Conservation (phyloP, 2,888 invertebrate species). For the Ennomos quercinarius region DNA sequence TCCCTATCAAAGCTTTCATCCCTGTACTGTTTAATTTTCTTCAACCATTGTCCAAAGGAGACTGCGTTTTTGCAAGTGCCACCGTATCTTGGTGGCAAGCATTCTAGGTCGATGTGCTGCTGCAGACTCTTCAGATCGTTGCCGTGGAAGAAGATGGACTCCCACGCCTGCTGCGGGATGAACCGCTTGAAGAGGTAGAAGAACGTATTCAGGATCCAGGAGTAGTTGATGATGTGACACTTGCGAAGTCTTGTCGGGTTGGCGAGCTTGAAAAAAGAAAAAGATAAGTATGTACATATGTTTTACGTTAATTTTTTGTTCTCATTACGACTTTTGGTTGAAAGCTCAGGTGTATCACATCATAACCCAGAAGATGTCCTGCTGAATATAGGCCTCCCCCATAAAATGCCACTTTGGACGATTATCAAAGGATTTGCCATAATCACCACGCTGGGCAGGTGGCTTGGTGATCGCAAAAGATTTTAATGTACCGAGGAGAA, state of each 20-base stretch:
- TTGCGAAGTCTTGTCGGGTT: slow-evolving; percentile 88
- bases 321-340: too few species aligned
- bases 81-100: slow-evolving; percentile 67
- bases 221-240: slow-evolving; percentile 91
- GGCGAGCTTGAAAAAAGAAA: slow-evolving; percentile 79
- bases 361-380: too few species aligned
- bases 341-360: too few species aligned
- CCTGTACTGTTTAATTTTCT: slow-evolving; percentile 80
- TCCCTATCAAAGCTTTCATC: slow-evolving; percentile 85
- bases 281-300: too few species aligned
- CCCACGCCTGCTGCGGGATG: slow-evolving; percentile 87
- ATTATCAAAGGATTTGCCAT: too few species aligned
- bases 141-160: slow-evolving; percentile 75
- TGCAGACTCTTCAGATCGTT: slow-evolving; percentile 71
- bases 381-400: too few species aligned
- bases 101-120: slow-evolving; percentile 60
- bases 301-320: too few species aligned
- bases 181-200: slow-evolving; percentile 91
- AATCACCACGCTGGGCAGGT: too few species aligned
- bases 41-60: slow-evolving; percentile 85
- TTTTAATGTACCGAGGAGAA: too few species aligned
- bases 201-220: slow-evolving; percentile 91
- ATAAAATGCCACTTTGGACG: too few species aligned
- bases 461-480: too few species aligned
- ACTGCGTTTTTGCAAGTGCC: slow-evolving; percentile 84